phyloP scores from a whole-genome alignment of 2,888 invertebrate species.

The Sussaba pulchella region DNA sequence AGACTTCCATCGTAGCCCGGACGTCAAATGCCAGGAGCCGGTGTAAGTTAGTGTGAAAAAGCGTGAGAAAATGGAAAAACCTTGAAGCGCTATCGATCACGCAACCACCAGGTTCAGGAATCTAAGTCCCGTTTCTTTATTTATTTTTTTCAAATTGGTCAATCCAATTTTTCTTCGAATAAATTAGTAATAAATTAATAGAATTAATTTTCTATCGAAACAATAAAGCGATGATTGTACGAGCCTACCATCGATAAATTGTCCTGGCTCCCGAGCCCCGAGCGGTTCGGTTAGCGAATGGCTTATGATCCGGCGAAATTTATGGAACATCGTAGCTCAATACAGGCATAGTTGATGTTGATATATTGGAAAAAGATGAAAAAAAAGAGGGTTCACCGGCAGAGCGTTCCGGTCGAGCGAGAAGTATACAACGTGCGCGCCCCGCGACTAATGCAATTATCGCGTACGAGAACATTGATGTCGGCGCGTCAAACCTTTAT shows the following conservation, averaged over 20 bases:
- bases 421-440: constrained; percentile 53
- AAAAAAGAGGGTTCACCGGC: constrained; percentile 1
- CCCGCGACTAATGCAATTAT: constrained; percentile 69
- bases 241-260: neutral
- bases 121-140: constrained; percentile 3
- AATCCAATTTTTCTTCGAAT: too few relatives aligned
- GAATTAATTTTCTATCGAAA: neutral
- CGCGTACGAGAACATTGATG: constrained; percentile 69
- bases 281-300: neutral
- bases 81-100: neutral
- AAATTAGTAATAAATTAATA: too few relatives aligned
- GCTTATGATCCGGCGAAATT: neutral
- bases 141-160: neutral
- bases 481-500: constrained; percentile 66
- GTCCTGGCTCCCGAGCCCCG: neutral
- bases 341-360: neutral
- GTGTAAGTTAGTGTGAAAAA: constrained; percentile 40
- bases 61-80: constrained; percentile 47
- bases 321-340: constrained; percentile 12
- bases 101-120: neutral
- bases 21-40: constrained; percentile 3
- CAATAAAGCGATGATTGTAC: neutral
- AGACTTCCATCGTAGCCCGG: neutral
- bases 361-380: constrained; percentile 27
- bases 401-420: constrained; percentile 52